Evolutionary conservation across 30 jellyfish, hydroid and myxozoan genomes (phyloP), one percentile per base, ranked within the genome.

Genomic region (Morbakka virulenta): DNA sequence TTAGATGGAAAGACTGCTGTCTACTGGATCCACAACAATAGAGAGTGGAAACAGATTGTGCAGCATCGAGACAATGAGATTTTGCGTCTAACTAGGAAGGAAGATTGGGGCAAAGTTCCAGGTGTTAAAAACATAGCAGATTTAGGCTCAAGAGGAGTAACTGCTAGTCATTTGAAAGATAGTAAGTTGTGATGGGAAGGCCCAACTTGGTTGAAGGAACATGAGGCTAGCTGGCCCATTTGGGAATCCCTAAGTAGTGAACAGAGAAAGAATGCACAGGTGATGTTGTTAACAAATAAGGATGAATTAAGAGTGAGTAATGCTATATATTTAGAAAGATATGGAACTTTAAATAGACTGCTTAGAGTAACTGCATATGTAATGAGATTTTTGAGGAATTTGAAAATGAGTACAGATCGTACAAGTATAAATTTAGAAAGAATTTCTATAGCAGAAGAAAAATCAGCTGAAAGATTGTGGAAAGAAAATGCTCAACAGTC

Each of bases 131-230:
- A 69, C 70, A 64, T 21, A 28, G 77, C 77, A 34, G 77, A 66
- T 25, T 13, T 66, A 26, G 77, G 71, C 70, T 66, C 77, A 66
- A 67, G n/a, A 69, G 82, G 82, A 3, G 82, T 69, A 21, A 28
- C 82, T n/a, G 76, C 79, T 9, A 53, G 17, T 22, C 79, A 69
- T n/a, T 69, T 69, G 81, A 69, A 26, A 22, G 79, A 69, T 28
- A 69, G 79, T 28, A 26, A 33, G 17, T 51, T 69, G 32, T 69
- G 82, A 79, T 69, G 82, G 82, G 71, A 69, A 35, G 82, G 79
- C 28, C 80, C 82, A 21, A 12, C 21, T 4, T 66, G 70, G 77
- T 13, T 66, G 17, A 28, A 11, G 1, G 24, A 12, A 35, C 80
- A 35, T 62, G 53, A 50, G 28, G 79, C 33, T 33, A 29, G 52